Evolutionary conservation across 2,113 vertebrate species (phyloP).

Genomic region (Pseudolaguvia tuberculata): DNA sequence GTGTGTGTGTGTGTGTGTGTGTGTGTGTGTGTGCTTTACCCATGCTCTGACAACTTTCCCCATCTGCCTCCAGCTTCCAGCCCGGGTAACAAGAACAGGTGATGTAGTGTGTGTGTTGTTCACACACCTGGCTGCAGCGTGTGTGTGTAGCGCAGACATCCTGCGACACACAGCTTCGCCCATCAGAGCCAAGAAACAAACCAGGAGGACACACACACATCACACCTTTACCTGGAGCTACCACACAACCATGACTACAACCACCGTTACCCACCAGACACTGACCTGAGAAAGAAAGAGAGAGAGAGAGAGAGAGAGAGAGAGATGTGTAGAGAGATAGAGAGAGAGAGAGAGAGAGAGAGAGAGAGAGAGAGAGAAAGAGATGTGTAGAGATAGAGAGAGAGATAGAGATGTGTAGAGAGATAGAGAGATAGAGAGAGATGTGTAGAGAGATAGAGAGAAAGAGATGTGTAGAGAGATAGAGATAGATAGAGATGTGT

Average conservation of each 20-base stretch:
- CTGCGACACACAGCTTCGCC: constrained; percentile 75
- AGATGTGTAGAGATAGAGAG: background rate
- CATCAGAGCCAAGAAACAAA: constrained; percentile 69
- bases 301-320: background rate
- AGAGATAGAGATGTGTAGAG: background rate
- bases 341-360: background rate
- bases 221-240: constrained; percentile 78
- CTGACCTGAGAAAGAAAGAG: constrained; percentile 64
- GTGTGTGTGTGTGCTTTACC: constrained; percentile 60
- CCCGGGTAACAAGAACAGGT: constrained; percentile 84
- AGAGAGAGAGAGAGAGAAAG: background rate
- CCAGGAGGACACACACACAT: constrained; percentile 77
- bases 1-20: constrained; percentile 9
- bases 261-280: constrained; percentile 79
- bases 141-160: constrained; percentile 77
- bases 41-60: constrained; percentile 73
- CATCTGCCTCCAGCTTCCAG: constrained; percentile 76
- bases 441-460: background rate
- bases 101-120: constrained; percentile 77
- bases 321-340: background rate
- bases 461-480: too few species aligned
- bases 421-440: too few species aligned
- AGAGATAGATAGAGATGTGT: too few species aligned
- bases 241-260: constrained; percentile 79
- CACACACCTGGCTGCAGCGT: constrained; percentile 81